Conservation (phyloP, 2,888 invertebrate genomes). For the Spisula subtruncata region DNA sequence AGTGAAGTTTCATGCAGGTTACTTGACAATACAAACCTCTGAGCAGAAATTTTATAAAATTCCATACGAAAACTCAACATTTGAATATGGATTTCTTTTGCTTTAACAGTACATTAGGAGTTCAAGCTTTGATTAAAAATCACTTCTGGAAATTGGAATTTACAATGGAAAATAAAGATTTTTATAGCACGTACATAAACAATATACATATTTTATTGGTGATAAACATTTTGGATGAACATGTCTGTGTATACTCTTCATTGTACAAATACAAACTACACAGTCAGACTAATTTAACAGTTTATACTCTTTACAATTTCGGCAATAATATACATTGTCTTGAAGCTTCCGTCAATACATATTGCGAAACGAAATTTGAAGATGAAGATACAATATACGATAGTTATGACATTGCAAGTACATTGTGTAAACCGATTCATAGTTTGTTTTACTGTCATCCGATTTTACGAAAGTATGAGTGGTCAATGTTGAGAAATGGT, state of each 20-base stretch:
- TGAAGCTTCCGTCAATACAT: background rate
- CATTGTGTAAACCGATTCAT: slow-evolving; percentile 29
- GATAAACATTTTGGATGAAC: background rate
- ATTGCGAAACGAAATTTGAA: slow-evolving; percentile 10
- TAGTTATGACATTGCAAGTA: slow-evolving; percentile 22
- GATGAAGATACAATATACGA: slow-evolving; percentile 36
- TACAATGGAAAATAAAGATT: slow-evolving; percentile 31
- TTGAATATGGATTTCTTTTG: slow-evolving; percentile 30
- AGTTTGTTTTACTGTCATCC: slow-evolving; percentile 18
- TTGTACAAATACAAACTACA: slow-evolving; percentile 31
- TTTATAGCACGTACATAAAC: slow-evolving; percentile 35
- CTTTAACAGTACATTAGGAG: slow-evolving; percentile 25
- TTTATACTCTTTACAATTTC: slow-evolving; percentile 13
- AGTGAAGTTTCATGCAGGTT: background rate
- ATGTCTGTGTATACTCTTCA: slow-evolving; percentile 29
- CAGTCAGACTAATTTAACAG: slow-evolving; percentile 1
- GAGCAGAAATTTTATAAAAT: background rate
- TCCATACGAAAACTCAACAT: slow-evolving; percentile 1
- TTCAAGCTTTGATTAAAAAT: slow-evolving; percentile 25
- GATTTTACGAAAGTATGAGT: background rate
- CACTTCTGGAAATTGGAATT: slow-evolving; percentile 43
- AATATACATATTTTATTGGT: slow-evolving; percentile 28
- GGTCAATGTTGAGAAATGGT: background rate
- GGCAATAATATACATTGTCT: slow-evolving; percentile 28
- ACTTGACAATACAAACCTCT: background rate